A percentile compares a stretch with the other conserved stretches of the same genome.
Evolutionary conservation across 23 tunicate genomes (phyloP).

Genomic region (Ascidia mentula): DNA sequence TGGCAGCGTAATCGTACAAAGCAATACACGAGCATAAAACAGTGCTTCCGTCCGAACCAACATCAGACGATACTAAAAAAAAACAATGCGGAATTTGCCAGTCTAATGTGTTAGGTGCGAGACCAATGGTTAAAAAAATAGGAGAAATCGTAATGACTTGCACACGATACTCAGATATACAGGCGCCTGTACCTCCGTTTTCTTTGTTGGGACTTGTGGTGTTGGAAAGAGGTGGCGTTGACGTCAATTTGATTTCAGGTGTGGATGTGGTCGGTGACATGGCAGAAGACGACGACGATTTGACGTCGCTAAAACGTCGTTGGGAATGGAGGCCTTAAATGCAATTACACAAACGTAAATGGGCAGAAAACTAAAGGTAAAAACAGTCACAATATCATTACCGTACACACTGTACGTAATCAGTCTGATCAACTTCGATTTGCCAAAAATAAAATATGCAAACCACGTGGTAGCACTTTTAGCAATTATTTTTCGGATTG

Average conservation of each 20-base stretch:
- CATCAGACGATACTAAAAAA: neutral
- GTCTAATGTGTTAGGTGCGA: too few relatives aligned
- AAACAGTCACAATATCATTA: too few relatives aligned
- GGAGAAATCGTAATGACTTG: too few relatives aligned
- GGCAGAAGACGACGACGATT: neutral
- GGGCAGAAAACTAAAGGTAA: too few relatives aligned
- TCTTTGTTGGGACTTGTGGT: neutral
- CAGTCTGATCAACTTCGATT: too few relatives aligned
- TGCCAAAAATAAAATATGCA: too few relatives aligned
- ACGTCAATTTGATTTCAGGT: neutral
- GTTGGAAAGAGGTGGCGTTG: neutral
- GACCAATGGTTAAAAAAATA: too few relatives aligned
- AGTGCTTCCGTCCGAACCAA: neutral
- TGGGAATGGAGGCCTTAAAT: neutral
- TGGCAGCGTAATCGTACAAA: slow-evolving; percentile 59
- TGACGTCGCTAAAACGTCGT: slow-evolving; percentile 1
- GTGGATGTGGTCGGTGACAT: neutral
- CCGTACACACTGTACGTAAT: too few relatives aligned
- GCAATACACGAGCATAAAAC: slow-evolving; percentile 62
- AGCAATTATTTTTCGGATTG: too few relatives aligned
- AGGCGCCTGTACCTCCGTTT: neutral
- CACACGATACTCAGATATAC: too few relatives aligned
- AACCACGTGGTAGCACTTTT: too few relatives aligned
- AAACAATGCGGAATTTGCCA: neutral
- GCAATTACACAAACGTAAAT: too few relatives aligned